Conservation (phyloP, 2,888 invertebrate genomes). For the Alentia gelatinosa region DNA sequence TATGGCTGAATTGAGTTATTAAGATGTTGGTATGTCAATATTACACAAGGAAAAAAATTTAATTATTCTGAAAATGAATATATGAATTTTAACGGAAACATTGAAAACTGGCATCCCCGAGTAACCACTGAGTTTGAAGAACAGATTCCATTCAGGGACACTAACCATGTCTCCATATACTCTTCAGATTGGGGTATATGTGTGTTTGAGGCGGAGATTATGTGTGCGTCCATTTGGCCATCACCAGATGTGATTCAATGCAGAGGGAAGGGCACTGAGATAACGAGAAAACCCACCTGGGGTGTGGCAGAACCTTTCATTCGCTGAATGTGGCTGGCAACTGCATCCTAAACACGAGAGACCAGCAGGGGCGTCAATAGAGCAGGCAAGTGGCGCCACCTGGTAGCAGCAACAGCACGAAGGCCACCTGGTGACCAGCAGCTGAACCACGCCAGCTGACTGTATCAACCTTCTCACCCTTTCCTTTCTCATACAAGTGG, state of each 20-base stretch:
- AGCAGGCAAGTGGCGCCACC: neutral
- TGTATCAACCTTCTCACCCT: no score
- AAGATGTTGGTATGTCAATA: no score
- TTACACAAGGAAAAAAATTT: no score
- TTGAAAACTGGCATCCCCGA: no score
- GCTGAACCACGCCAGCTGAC: neutral
- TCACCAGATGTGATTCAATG: conserved; percentile 17
- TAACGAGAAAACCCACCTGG: conserved; percentile 36
- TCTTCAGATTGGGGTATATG: no score
- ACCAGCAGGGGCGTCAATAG: conserved; percentile 33
- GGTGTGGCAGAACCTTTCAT: conserved; percentile 3
- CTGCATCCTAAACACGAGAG: conserved; percentile 51
- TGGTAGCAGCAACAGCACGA: neutral
- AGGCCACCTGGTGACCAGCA: neutral
- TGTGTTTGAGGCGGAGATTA: neutral
- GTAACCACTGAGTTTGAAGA: no score
- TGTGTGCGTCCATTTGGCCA: neutral
- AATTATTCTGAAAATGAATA: no score
- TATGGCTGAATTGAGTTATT: no score
- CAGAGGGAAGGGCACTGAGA: neutral
- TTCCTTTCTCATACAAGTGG: no score
- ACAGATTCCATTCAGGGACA: no score
- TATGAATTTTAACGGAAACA: no score
- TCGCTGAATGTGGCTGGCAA: conserved; percentile 35
- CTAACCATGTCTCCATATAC: no score